Conservation (phyloP, 2,113 vertebrate species). For the Bolborhynchus lineola region DNA sequence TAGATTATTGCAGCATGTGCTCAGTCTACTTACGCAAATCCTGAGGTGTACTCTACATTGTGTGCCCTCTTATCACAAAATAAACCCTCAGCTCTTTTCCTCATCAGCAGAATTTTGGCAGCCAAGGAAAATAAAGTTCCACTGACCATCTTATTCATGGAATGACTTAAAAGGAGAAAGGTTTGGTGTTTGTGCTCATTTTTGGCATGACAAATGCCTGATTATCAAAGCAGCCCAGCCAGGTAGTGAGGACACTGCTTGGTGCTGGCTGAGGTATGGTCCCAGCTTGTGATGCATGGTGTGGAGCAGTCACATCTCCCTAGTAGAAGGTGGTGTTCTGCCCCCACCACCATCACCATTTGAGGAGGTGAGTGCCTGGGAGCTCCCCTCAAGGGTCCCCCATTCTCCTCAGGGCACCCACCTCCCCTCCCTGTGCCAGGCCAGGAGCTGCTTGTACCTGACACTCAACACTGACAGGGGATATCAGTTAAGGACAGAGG, state of each 20-base stretch:
- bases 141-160: neutral
- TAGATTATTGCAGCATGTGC: neutral
- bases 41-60: neutral
- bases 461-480: rapidly evolving
- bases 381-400: neutral
- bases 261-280: neutral
- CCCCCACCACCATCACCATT: rapidly evolving
- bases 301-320: neutral
- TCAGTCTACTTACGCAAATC: neutral
- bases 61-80: neutral
- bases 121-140: neutral
- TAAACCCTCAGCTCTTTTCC: neutral
- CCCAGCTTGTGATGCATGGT: neutral
- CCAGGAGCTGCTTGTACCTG: neutral
- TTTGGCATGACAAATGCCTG: neutral
- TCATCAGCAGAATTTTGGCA: neutral
- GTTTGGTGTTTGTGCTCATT: neutral
- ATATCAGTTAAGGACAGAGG: neutral
- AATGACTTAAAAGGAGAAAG: neutral
- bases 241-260: rapidly evolving
- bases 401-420: rapidly evolving
- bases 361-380: rapidly evolving
- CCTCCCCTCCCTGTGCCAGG: rapidly evolving
- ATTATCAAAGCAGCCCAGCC: neutral
- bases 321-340: neutral